Percentiles rank a stretch among this genome's conserved stretches.
These are phyloP conservation scores for Lagenorhynchus albirostris DNA, from an alignment of 2,113 vertebrate genomes.

Conservation along the genomic window DNA sequence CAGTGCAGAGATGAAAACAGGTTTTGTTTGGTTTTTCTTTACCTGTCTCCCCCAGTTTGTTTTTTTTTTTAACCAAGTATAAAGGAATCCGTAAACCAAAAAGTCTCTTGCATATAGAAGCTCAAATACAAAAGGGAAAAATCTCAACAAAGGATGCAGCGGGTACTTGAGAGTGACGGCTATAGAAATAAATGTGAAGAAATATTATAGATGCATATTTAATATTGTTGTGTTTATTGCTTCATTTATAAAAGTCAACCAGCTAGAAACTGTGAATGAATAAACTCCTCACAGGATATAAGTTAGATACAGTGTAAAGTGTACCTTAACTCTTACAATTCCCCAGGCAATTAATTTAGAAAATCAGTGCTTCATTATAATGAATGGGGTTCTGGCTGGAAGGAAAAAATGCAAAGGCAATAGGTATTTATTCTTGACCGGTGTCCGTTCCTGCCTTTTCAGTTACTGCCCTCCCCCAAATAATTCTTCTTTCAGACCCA, in stretches of 20 bases:
- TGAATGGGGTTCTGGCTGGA: background rate
- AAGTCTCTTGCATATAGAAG: conserved; percentile 19
- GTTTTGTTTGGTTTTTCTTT: background rate
- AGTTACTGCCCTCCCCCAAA: background rate
- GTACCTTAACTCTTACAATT: background rate
- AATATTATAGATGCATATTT: conserved; percentile 73
- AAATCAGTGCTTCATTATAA: background rate
- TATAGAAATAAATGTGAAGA: conserved; percentile 62
- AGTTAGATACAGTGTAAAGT: background rate
- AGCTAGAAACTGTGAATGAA: conserved; percentile 66
- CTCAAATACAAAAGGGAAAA: conserved; percentile 27
- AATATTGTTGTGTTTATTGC: conserved; percentile 76
- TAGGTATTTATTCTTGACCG: background rate
- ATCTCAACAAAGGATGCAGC: conserved; percentile 44
- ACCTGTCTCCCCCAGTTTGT: background rate
- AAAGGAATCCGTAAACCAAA: conserved; percentile 54
- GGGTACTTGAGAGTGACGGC: conserved; percentile 35
- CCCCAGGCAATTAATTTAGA: background rate
- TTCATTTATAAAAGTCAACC: conserved; percentile 77
- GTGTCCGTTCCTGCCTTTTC: background rate
- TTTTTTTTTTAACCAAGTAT: background rate
- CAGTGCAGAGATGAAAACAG: background rate
- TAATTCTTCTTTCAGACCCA: background rate
- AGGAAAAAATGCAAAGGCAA: background rate
- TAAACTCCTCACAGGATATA: conserved; percentile 24